Evolutionary conservation across 2,113 vertebrate species (phyloP), one percentile per base, ranked within the genome.

Genomic region (Procapra przewalskii): DNA sequence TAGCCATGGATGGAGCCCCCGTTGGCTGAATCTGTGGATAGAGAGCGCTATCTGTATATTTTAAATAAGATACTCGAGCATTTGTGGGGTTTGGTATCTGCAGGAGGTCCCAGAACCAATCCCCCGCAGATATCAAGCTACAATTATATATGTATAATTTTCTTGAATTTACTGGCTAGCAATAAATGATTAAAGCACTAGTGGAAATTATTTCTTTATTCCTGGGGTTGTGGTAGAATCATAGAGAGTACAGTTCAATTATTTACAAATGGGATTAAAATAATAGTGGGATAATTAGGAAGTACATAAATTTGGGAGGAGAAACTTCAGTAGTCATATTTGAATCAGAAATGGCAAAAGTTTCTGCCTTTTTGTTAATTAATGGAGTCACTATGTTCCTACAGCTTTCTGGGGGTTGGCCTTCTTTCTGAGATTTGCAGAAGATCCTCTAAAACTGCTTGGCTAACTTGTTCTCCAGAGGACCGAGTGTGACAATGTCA

Each of bases 391-490:
- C 50, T 77, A 29, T n/a, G 23, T 91, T 87, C 83, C 45, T 31
- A 67, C 43, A 13, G 11, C 27, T 81, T 95, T 88, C 95, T 52
- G 93, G 93, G 92, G 90, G 6, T 93, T 97, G 80, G 62, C 94
- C 96, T 83, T 88, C 87, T 84, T 86, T 83, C 52, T 91, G 67
- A 48, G 48, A 83, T 83, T 91, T 97, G n/a, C 43, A 88, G 80
- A 91, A 77, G 88, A 93, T 50, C 90, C 48, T 98, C 96, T 98
- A 21, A 94, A 85, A 60, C 83, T 89, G 91, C 97, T 97, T 96
- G 75, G 64, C 98, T 98, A 96, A 97, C 97, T 95, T 84, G 59
- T 60, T 97, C 75, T 97, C 94, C 88, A 96, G 97, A 90, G n/a
- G 21, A 94, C 86, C 55, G 14, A 91, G 75, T 82, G 96, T 67